phyloP scores from a whole-genome alignment of 2,113 vertebrate species.

The Mastomys natalensis region DNA sequence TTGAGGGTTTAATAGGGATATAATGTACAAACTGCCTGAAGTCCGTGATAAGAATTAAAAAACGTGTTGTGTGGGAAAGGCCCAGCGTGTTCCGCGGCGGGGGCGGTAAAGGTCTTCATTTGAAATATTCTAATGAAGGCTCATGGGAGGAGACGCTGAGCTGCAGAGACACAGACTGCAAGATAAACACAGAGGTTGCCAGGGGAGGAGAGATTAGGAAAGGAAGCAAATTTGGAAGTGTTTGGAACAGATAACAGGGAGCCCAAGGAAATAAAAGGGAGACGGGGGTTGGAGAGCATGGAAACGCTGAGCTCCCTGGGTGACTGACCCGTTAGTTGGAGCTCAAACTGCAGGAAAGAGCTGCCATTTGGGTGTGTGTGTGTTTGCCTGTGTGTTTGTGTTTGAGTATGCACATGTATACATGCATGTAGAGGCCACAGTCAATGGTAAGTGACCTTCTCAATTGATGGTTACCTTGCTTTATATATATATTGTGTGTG shows the following conservation, averaged over 20 bases:
- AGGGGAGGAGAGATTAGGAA: slow-evolving; percentile 72
- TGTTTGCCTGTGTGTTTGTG: neutral
- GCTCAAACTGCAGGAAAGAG: neutral
- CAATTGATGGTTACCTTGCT: too few species aligned
- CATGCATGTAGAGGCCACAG: neutral
- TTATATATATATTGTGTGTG: too few species aligned
- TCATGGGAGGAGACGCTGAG: slow-evolving; percentile 76
- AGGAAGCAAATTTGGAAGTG: slow-evolving; percentile 77
- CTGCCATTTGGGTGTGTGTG: neutral
- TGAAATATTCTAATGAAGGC: slow-evolving; percentile 85
- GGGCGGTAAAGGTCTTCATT: slow-evolving; percentile 84
- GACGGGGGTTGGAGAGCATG: rapidly evolving
- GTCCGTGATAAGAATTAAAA: slow-evolving; percentile 84
- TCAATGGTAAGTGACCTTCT: neutral
- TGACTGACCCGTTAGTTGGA: rapidly evolving
- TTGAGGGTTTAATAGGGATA: slow-evolving; percentile 85
- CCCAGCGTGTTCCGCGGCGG: slow-evolving; percentile 54
- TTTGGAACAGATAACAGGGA: neutral
- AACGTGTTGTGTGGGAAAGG: slow-evolving; percentile 53
- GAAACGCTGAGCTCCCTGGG: rapidly evolving
- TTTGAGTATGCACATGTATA: neutral
- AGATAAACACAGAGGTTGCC: slow-evolving; percentile 5
- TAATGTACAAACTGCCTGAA: slow-evolving; percentile 86
- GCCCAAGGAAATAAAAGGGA: rapidly evolving
- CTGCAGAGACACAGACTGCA: slow-evolving; percentile 68